Evolutionary conservation across 2,797 vertebrate species (phyloP), one percentile per base, ranked within the genome.

Genomic region (Sebastes iracundus): DNA sequence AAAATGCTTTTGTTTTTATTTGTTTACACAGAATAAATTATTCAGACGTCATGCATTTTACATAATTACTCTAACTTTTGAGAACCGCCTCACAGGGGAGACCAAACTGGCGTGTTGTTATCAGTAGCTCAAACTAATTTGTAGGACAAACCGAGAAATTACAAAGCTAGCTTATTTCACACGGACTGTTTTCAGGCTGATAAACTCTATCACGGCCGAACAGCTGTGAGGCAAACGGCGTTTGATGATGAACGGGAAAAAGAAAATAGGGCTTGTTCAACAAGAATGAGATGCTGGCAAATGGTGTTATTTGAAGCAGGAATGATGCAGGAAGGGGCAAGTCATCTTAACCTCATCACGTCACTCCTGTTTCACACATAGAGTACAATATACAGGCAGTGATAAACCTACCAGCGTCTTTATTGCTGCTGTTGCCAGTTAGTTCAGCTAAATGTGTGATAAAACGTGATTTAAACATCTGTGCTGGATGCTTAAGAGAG

Each of bases 131-230:
- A 77, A 88, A 90, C 83, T 89, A 72, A 90, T 88, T 89, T 92
- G 87, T 84, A 87, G 81, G 87, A 92, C 90, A 90, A 92, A 88
- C 71, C 14, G 55, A 78, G 85, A 77, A 85, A 89, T 90, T 88
- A 89, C 69, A 91, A 83, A 84, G 53, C 63, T 64, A 85, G 62
- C 46, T 80, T 60, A 79, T 88, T 91, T 82, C 76, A 75, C 71
- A 80, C 58, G 66, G 75, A 81, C 62, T 78, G 56, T 84, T 86
- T 89, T 85, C 76, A 80, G 81, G 71, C 68, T 65, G 83, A 91
- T 88, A 83, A 87, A 86, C 76, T 71, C 80, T 73, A 86, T 32
- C 73, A 67, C 16, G n/a, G 75, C 74, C 70, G 82, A 88, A 82
- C 79, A 81, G 75, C 84, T 88, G 65, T 69, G 66, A 86, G 63